phyloP scores from a whole-genome alignment of 2,888 invertebrate genomes.

The Melangyna quadrimaculata region DNA sequence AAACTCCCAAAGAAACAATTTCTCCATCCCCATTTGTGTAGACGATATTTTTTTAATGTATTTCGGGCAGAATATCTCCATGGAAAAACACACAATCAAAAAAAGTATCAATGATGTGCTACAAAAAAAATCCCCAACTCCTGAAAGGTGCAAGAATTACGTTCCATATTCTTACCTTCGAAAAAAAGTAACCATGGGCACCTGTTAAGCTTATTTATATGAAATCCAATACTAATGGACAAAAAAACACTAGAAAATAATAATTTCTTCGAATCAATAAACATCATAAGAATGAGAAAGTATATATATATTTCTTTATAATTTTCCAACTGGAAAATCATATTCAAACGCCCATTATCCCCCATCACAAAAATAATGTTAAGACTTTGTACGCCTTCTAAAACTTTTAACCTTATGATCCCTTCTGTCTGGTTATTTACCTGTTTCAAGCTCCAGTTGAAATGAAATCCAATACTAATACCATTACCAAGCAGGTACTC shows the following conservation, averaged over 20 bases:
- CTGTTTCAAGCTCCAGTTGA: not conserved
- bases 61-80: not conserved
- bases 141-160: not conserved
- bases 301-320: slow-evolving; percentile 12
- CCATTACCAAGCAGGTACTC: slow-evolving; percentile 27
- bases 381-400: not conserved
- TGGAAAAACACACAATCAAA: not conserved
- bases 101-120: not conserved
- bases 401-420: slow-evolving; percentile 20
- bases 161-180: slow-evolving; percentile 1
- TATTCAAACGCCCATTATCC: slow-evolving; percentile 25
- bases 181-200: slow-evolving; percentile 48
- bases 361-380: too few species aligned
- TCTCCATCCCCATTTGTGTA: not conserved
- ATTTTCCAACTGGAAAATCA: not conserved
- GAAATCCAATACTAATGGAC: slow-evolving; percentile 33
- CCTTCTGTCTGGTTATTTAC: not conserved
- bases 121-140: not conserved
- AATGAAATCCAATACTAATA: slow-evolving; percentile 26
- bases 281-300: not conserved
- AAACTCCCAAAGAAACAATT: not conserved
- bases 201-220: slow-evolving; percentile 62
- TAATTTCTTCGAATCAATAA: not conserved
- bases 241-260: not conserved
- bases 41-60: not conserved